Base-by-base conservation (phyloP, 2,113 vertebrate species). In the Pterocles gutturalis region DNA sequence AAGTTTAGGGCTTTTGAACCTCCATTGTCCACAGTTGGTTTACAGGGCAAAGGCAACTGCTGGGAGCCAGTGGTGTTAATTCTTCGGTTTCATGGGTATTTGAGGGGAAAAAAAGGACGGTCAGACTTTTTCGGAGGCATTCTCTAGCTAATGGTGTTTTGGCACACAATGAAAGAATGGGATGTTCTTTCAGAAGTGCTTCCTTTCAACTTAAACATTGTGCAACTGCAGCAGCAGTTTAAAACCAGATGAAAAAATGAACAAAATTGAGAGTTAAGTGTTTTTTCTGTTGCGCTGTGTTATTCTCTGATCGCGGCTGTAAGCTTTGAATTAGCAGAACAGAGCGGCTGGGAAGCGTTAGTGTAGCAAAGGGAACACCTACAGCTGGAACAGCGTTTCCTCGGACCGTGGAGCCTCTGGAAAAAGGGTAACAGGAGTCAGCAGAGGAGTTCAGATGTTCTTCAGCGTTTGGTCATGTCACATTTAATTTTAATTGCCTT, bases 401-500 rank as follows among this genome's bases (percentile, higher is more conserved):
- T 54, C 7, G 43, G 76, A 34, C 18, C 11, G 0, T 41, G 18
- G 10, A 22, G 78, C 19, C 57, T 93, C 7, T 71, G 94, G 87
- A 85, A 90, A 90, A 86, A 73, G 62, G 83, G 83, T 93, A 83
- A 87, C 22, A 43, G n/a, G 83, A 92, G 92, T 83, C 90, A 60
- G 88, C 3, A 36, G 85, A 93, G 85, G 80, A 92, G 85, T 73
- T 91, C 12, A 60, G 60, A 87, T 93, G 82, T 94, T 94, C 94
- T 94, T 77, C 79, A 67, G 82, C 17, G 31, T 78, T 96, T 92
- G 72, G 90, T 84, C 86, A 75, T 87, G 93, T 96, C 86, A 81
- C 87, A 83, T 94, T 94, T 91, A 89, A 90, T 96, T 97, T 97
- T 97, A 97, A 97, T 97, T 97, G 96, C 86, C 66, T 97, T 92